Percentiles rank a stretch among this genome's conserved stretches.
These are phyloP conservation scores for Nannoperca australis DNA, from an alignment of 2,797 vertebrate species.

Conservation along the genomic window DNA sequence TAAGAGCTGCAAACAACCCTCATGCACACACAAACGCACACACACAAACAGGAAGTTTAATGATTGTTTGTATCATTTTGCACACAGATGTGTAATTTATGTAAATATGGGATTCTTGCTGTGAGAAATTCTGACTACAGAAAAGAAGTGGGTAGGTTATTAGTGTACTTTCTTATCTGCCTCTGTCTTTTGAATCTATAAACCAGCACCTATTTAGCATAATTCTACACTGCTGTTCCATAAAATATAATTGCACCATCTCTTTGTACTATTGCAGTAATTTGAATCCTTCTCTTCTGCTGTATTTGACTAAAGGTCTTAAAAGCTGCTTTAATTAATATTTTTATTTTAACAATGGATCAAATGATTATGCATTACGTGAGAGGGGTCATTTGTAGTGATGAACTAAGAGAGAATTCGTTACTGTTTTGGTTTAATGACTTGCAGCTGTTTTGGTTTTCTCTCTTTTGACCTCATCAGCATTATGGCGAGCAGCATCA, in stretches of 20 bases:
- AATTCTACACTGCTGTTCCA: conserved; percentile 19
- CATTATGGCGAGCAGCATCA: background rate
- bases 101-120: conserved; percentile 37
- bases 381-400: background rate
- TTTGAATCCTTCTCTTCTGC: conserved; percentile 16
- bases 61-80: conserved; percentile 58
- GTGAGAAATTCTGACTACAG: conserved; percentile 24
- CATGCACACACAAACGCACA: conserved; percentile 3
- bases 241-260: conserved; percentile 22
- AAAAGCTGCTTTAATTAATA: conserved; percentile 7
- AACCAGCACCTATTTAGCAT: conserved; percentile 20
- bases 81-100: conserved; percentile 42
- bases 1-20: conserved; percentile 45
- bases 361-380: background rate
- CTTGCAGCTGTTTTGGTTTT: background rate
- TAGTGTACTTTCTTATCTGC: conserved; percentile 33
- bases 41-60: conserved; percentile 38
- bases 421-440: background rate
- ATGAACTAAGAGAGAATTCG: conserved; percentile 2
- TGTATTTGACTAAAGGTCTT: conserved; percentile 4
- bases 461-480: background rate
- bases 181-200: conserved; percentile 32
- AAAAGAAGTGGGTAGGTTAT: conserved; percentile 31
- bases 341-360: background rate
- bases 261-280: conserved; percentile 30